Conservation (phyloP, 2,113 vertebrate genomes). For the Puma concolor region DNA sequence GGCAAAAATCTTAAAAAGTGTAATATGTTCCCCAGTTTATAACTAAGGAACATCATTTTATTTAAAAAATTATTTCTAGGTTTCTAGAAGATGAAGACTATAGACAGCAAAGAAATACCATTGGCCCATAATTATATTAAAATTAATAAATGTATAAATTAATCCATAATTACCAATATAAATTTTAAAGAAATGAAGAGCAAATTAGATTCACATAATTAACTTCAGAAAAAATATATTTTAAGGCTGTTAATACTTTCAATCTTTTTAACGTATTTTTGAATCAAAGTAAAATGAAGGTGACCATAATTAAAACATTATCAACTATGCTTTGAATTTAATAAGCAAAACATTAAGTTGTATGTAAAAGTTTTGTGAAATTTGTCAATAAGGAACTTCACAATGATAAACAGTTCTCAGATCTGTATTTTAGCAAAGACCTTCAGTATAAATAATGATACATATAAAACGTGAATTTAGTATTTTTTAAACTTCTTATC, state of each 20-base stretch:
- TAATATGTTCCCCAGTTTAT: background rate
- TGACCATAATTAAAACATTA: background rate
- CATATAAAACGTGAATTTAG: background rate
- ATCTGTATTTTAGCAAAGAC: background rate
- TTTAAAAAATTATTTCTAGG: background rate
- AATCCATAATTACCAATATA: background rate
- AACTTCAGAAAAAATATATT: constrained; percentile 13
- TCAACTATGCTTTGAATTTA: background rate
- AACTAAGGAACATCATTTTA: background rate
- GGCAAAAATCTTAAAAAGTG: background rate
- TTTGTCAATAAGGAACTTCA: background rate
- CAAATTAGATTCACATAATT: background rate
- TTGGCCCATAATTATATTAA: background rate
- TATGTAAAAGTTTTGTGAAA: background rate
- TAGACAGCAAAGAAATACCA: background rate
- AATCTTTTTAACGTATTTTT: background rate
- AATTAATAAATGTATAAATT: background rate
- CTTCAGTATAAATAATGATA: background rate
- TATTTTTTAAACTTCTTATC: background rate
- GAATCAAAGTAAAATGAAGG: background rate
- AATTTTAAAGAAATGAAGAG: background rate
- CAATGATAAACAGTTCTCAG: background rate
- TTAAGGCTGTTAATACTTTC: background rate
- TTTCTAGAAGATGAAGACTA: background rate
- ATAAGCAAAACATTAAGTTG: background rate